Conservation (phyloP, 92 coral and sea anemone genomes). For the Porites evermanni region DNA sequence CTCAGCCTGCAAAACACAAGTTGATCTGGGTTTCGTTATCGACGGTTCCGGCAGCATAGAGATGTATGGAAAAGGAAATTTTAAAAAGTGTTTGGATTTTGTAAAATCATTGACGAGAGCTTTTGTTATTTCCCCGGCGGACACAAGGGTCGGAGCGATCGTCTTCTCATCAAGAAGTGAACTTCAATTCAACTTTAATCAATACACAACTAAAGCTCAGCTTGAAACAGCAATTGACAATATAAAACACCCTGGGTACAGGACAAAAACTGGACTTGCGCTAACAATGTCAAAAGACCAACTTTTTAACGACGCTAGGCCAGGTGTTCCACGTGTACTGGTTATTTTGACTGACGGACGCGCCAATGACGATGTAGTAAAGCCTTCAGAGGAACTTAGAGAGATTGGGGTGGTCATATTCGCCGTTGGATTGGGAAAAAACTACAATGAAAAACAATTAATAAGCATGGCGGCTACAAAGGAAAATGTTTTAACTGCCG, state of each 20-base stretch:
- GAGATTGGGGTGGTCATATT: slow-evolving; percentile 70
- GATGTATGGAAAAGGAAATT: slow-evolving; percentile 87
- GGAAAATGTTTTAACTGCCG: slow-evolving; percentile 77
- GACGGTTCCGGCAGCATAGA: slow-evolving; percentile 90
- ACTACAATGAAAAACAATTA: slow-evolving; percentile 66
- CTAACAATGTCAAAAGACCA: slow-evolving; percentile 71
- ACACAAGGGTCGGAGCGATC: slow-evolving; percentile 77
- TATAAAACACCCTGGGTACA: slow-evolving; percentile 66
- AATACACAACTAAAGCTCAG: slow-evolving; percentile 47
- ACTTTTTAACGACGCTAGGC: slow-evolving; percentile 75
- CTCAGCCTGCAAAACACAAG: slow-evolving; percentile 73
- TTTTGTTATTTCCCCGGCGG: slow-evolving; percentile 60
- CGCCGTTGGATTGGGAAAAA: slow-evolving; percentile 79
- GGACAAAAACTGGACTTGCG: slow-evolving; percentile 78
- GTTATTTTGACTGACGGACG: slow-evolving; percentile 85
- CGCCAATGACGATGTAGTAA: slow-evolving; percentile 82
- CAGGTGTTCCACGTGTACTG: slow-evolving; percentile 79
- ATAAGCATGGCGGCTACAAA: slow-evolving; percentile 73
- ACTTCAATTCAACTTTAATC: slow-evolving; percentile 71
- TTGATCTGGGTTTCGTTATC: slow-evolving; percentile 80
- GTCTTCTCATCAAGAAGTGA: slow-evolving; percentile 68
- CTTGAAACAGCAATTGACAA: slow-evolving; percentile 66
- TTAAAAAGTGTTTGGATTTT: slow-evolving; percentile 66
- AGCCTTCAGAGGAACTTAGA: slow-evolving; percentile 74
- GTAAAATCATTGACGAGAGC: slow-evolving; percentile 62